Evolutionary conservation across 2,797 vertebrate genomes (phyloP), one percentile per base, ranked within the genome.

Genomic region (Atherinosoma microstoma): DNA sequence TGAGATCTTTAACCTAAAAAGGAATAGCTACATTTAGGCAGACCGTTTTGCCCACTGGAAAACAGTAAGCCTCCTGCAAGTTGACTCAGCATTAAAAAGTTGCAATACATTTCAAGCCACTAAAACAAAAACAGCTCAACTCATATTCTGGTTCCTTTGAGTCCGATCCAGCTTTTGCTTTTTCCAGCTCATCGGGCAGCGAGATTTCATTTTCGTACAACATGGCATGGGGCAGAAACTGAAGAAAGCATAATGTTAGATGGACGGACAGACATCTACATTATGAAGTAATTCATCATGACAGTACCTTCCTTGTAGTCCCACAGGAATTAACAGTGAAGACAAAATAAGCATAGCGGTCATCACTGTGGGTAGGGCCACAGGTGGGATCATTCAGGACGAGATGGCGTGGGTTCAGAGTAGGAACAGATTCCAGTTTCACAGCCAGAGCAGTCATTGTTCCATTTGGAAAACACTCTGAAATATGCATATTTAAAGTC

Each of bases 381-480:
- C 95, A 96, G 3, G 1, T 29, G 12, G 85, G 81, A 70, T 97
- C 94, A 12, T 58, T 81, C 65, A 96, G 87, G 4, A 91, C 92
- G 29, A 96, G 77, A 30, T 69, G 70, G 58, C 86, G 84, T 0
- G 85, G 87, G 34, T 94, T 78, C 81, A 97, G 72, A 35, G 81
- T 82, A 56, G 90, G 86, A 64, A 89, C 67, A 0, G 88, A 90
- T 54, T 79, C 87, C 9, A 94, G 53, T 81, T 94, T 97, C 20
- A 94, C 6, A 34, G 93, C 94, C 38, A 93, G 76, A 29, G 95
- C 77, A 0, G 92, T 83, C 53, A 96, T 92, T 1, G 94, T 96
- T 1, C 95, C 95, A 51, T 94, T 94, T 12, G 95, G 87, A 16
- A 93, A 89, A 78, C 96, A 97, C 34, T 91, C 96, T 97, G 79